Base-by-base conservation (phyloP, 1,140 invertebrate species). In the Manduca sexta region DNA sequence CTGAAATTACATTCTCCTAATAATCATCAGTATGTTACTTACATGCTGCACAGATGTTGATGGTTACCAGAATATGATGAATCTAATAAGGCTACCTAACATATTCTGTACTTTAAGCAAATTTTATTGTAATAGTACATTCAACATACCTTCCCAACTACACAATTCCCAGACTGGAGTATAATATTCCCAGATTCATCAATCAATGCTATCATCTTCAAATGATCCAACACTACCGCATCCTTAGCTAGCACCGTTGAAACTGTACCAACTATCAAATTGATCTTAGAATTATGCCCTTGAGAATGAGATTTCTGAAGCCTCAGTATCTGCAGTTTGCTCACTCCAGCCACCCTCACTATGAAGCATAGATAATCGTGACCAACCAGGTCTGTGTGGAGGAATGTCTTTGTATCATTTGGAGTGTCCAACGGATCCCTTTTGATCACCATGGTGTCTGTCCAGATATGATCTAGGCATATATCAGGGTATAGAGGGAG, bases 381-480 rank as follows among this genome's bases (percentile, higher is more conserved):
- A 0, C 92, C 93, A 38, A 95, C 90, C 21, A 96, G 84, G 86
- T 98, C 95, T 13, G 89, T 90, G 37, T 93, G 92, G 16, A 96
- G 79, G 64, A 97, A 96, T 1, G 92, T 93, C 60, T 93, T 95
- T 0, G 88, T 89, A 21, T 95, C 93, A 48, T 90, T 81, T 2
- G 69, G 67, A 48, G 64, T 79, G 13, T 87, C 84, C 0, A 85
- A 74, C 13, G 51, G 75, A 76, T 86, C 89, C 69, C 89, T 81
- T 21, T 84, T 60, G 40, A 86, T 74, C n/a, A 81, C 84, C 34
- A 87, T 85, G 53, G 85, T 91, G 68, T 97, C 95, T 0, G 92
- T 94, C 95, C 95, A 97, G 12, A 97, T 86, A 62, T 95, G 92
- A 68, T 97, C 95, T 13, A 97, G 86, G 74, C 95, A 97, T 41